A percentile compares a stretch with the other conserved stretches of the same genome.
These are phyloP conservation scores for Hirtodrosophila alboralis DNA, from an alignment of 2,888 invertebrate genomes.

Conservation along the genomic window DNA sequence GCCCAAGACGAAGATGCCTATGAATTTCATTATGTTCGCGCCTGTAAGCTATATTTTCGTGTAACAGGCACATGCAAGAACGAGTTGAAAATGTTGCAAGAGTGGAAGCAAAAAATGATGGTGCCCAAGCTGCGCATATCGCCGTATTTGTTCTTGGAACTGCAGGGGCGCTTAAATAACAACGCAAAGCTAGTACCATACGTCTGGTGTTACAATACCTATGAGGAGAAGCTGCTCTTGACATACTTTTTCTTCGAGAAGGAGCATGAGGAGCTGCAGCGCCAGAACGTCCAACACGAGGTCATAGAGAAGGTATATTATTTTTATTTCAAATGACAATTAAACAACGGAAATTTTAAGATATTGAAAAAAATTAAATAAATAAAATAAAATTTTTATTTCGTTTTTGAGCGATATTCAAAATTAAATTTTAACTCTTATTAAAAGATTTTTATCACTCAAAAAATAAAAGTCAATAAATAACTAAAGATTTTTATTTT, in stretches of 20 bases:
- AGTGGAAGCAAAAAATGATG: conserved; percentile 59
- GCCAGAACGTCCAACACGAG: not conserved
- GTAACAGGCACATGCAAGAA: conserved; percentile 16
- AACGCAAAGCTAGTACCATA: conserved; percentile 74
- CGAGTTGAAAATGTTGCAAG: conserved; percentile 18
- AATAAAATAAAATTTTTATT: no score
- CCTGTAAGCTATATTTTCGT: conserved; percentile 63
- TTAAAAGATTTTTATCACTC: no score
- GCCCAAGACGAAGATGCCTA: conserved; percentile 14
- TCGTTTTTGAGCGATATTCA: no score
- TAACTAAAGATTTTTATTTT: no score
- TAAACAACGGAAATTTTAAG: not conserved
- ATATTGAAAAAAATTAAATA: no score
- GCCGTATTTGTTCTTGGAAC: conserved; percentile 67
- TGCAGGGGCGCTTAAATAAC: conserved; percentile 64
- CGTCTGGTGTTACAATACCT: conserved; percentile 63
- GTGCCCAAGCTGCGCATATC: conserved; percentile 78
- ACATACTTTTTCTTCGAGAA: conserved; percentile 80
- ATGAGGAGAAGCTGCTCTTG: conserved; percentile 67
- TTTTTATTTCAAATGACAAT: no score
- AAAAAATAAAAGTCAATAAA: no score
- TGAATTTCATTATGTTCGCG: conserved; percentile 30
- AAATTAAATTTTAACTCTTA: no score
- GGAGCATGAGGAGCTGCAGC: conserved; percentile 32
- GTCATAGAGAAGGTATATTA: no score